phyloP scores from a whole-genome alignment of 2,113 vertebrate species.

The Capreolus pygargus region DNA sequence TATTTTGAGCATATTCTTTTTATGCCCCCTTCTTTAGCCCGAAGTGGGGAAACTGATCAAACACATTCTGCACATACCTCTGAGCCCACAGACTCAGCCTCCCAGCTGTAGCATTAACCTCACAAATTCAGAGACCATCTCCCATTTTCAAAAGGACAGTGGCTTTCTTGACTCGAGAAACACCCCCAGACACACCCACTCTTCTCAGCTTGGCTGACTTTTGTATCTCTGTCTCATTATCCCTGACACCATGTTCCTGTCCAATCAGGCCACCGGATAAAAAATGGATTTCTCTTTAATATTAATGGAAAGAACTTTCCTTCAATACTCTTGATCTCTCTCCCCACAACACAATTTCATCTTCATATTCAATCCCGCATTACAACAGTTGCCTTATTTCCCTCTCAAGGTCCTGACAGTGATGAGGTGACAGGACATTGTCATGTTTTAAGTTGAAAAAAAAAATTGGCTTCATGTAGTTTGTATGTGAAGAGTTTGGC shows the following conservation, averaged over 20 bases:
- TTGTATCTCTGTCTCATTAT: slow-evolving; percentile 59
- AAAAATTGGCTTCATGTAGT: slow-evolving; percentile 31
- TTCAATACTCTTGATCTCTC: neutral
- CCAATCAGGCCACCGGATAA: slow-evolving; percentile 30
- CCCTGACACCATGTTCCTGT: slow-evolving; percentile 57
- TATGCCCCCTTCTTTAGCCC: slow-evolving; percentile 74
- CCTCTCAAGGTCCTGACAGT: slow-evolving; percentile 19
- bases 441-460: neutral
- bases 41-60: slow-evolving; percentile 83
- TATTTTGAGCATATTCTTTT: slow-evolving; percentile 74
- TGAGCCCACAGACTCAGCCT: slow-evolving; percentile 79
- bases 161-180: slow-evolving; percentile 63
- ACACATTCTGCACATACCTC: slow-evolving; percentile 84
- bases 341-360: neutral
- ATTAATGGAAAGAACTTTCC: neutral
- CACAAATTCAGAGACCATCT: slow-evolving; percentile 78
- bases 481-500: slow-evolving; percentile 12
- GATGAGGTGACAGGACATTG: neutral
- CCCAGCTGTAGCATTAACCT: slow-evolving; percentile 81
- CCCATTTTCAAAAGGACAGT: slow-evolving; percentile 76
- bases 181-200: neutral
- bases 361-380: neutral
- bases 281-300: neutral
- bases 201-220: slow-evolving; percentile 67
- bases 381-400: slow-evolving; percentile 41